Evolutionary conservation across 2,113 vertebrate genomes (phyloP), one percentile per base, ranked within the genome.

Genomic region (Erythrolamprus reginae): DNA sequence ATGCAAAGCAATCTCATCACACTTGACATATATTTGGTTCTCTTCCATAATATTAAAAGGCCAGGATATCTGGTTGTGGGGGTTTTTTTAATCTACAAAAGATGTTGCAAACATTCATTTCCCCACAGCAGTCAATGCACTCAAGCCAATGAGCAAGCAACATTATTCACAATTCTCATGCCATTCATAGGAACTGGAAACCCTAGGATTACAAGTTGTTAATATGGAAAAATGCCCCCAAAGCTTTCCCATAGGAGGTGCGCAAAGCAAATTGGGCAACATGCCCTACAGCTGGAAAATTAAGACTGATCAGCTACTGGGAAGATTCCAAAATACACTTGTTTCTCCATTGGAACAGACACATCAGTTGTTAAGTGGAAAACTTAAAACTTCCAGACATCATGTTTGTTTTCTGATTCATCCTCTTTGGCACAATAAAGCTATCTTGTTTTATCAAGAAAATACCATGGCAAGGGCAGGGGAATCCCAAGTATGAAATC

Each of bases 281-380:
- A 92, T 55, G 93, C 85, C 90, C 93, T 8, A 0, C 47, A 91
- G 91, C 61, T 93, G 93, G 95, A 96, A 95, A 96, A 95, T 52
- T 52, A 92, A 95, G 93, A 96, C 90, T 93, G 96, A 96, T 77
- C 89, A 92, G 42, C 48, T 92, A 91, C 83, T 84, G 89, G 93
- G 86, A 95, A 45, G 56, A 91, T 90, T 93, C 90, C 91, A 94
- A 90, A 93, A 92, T 50, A 7, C 88, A 91, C 85, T 86, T 91
- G 87, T 47, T 92, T 88, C 90, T 92, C 85, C 93, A 93, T 55
- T 5, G 92, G 89, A 95, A 94, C 52, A 94, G 89, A 94, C 51
- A 65, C 58, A 93, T 28, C 12, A 4, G 51, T 61, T 93, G 91
- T 94, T 92, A 55, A 92, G 17, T 89, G 83, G 92, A 95, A 94